Conservation (phyloP, 2,113 vertebrate species). For the Tachysurus fulvidraco region DNA sequence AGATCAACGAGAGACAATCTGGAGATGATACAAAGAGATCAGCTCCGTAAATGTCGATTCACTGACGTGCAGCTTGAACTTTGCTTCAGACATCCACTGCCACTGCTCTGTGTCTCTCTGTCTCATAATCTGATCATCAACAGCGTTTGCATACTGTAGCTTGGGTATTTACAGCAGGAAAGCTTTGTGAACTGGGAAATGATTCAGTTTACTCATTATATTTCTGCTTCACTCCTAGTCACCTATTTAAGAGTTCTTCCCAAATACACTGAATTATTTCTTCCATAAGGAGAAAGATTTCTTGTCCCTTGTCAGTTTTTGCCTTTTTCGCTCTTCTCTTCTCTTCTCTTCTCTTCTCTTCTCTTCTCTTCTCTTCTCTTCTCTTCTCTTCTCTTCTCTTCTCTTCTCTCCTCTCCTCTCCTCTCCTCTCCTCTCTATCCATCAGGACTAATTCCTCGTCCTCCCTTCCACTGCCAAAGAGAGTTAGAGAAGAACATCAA, state of each 20-base stretch:
- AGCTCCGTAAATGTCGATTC: constrained; percentile 1
- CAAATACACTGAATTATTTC: neutral
- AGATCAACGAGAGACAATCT: constrained; percentile 14
- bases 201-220: neutral
- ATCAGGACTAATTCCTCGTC: constrained; percentile 17
- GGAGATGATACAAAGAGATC: constrained; percentile 8
- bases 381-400: neutral
- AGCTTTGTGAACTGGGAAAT: neutral
- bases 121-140: neutral
- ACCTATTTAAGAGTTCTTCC: neutral
- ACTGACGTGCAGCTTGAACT: constrained; percentile 34
- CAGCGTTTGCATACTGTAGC: too few species aligned
- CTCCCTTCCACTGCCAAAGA: constrained; percentile 23
- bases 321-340: too few species aligned
- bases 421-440: too few species aligned
- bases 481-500: constrained; percentile 28
- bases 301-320: neutral
- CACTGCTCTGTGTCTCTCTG: constrained; percentile 14
- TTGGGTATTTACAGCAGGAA: constrained; percentile 5
- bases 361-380: neutral
- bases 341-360: neutral
- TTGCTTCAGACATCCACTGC: constrained; percentile 17
- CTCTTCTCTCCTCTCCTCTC: too few species aligned
- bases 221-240: neutral
- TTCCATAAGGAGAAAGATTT: neutral